Conservation (phyloP, 2,113 vertebrate species). For the Lophochroa leadbeateri region DNA sequence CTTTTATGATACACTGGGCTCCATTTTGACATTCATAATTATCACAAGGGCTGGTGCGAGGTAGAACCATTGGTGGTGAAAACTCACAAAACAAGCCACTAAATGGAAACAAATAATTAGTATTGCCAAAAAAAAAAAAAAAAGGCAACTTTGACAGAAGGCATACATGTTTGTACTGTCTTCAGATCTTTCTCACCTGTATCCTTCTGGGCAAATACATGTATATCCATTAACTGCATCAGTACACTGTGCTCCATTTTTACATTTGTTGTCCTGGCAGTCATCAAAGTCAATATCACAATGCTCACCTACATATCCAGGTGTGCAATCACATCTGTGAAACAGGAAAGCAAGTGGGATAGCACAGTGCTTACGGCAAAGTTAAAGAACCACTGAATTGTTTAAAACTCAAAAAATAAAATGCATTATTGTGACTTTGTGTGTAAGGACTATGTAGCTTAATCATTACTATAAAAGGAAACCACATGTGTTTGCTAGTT, state of each 20-base stretch:
- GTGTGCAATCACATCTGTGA: constrained; percentile 93
- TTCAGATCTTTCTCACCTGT: constrained; percentile 80
- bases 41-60: constrained; percentile 95
- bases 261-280: constrained; percentile 94
- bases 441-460: neutral
- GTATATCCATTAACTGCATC: constrained; percentile 96
- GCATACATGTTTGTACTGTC: neutral
- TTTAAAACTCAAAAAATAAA: neutral
- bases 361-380: neutral
- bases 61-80: constrained; percentile 95
- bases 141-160: neutral
- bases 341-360: neutral
- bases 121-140: neutral
- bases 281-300: constrained; percentile 92
- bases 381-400: neutral
- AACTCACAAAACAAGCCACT: constrained; percentile 97
- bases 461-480: neutral
- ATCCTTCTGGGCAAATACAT: constrained; percentile 90
- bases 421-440: neutral
- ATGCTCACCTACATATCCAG: constrained; percentile 91
- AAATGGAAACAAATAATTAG: neutral
- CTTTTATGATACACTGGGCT: constrained; percentile 90
- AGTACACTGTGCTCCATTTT: constrained; percentile 91
- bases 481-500: neutral
- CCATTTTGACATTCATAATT: constrained; percentile 94